These are phyloP conservation scores for Argyrosomus regius DNA, from an alignment of 2,797 vertebrate species.

Conservation along the genomic window DNA sequence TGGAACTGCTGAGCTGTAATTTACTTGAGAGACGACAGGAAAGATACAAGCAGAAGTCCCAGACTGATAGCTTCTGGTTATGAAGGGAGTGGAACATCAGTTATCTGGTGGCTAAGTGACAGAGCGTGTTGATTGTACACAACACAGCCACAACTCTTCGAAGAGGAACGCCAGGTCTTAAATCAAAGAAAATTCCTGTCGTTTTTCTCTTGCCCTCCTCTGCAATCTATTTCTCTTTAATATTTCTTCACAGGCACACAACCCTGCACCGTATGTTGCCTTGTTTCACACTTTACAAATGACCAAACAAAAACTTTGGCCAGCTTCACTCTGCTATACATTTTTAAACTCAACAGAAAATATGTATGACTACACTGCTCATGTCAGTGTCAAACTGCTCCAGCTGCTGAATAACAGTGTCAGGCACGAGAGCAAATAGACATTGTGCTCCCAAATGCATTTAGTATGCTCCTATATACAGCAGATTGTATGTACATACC, in stretches of 20 bases:
- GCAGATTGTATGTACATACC: background rate
- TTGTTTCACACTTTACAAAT: conserved; percentile 74
- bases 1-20: conserved; percentile 83
- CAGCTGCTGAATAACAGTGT: background rate
- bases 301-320: conserved; percentile 46
- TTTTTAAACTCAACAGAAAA: conserved; percentile 45
- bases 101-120: conserved; percentile 87
- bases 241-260: conserved; percentile 55
- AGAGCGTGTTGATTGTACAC: conserved; percentile 83
- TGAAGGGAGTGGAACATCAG: conserved; percentile 85
- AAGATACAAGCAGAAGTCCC: conserved; percentile 81
- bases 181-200: conserved; percentile 83
- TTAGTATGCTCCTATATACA: conserved; percentile 8
- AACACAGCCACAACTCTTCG: conserved; percentile 79
- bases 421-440: background rate
- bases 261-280: conserved; percentile 41
- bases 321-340: conserved; percentile 11
- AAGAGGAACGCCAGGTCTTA: conserved; percentile 75
- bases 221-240: conserved; percentile 76
- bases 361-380: conserved; percentile 14
- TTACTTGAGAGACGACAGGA: conserved; percentile 84
- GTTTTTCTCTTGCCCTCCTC: conserved; percentile 70
- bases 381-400: background rate
- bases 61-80: conserved; percentile 86
- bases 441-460: background rate